Percentiles rank a stretch among this genome's conserved stretches.
Conservation (phyloP, 2,888 invertebrate genomes). For the Drosophila meridiana region DNA sequence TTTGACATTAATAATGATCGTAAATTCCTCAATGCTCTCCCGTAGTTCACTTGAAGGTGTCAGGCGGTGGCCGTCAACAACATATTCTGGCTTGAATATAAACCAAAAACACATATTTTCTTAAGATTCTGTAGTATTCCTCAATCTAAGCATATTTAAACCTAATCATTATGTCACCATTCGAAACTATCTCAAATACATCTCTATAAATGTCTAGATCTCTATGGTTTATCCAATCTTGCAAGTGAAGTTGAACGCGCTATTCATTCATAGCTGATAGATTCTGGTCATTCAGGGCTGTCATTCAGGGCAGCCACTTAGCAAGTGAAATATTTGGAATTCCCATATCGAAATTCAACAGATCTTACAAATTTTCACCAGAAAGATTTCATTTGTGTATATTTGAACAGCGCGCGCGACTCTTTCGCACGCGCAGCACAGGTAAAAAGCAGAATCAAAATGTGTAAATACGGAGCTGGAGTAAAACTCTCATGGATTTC, state of each 20-base stretch:
- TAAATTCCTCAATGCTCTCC: too few species aligned
- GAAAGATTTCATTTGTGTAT: conserved; percentile 50
- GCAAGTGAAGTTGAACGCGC: conserved; percentile 11
- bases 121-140: too few species aligned
- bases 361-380: conserved; percentile 43
- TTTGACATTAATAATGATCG: too few species aligned
- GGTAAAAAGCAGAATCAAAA: conserved; percentile 30
- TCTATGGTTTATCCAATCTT: background rate
- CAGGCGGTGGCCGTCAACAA: too few species aligned
- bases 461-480: conserved; percentile 32
- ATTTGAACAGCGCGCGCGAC: conserved; percentile 48
- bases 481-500: conserved; percentile 56
- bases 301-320: conserved; percentile 60
- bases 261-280: conserved; percentile 47
- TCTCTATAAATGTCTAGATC: background rate
- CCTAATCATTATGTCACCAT: background rate
- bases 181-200: background rate
- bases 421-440: conserved; percentile 37
- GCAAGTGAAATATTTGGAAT: conserved; percentile 60
- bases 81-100: too few species aligned
- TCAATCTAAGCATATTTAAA: too few species aligned
- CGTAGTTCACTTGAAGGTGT: too few species aligned
- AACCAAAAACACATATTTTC: too few species aligned
- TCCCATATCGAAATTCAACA: conserved; percentile 54
- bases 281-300: conserved; percentile 4